A percentile compares a stretch with the other conserved stretches of the same genome.
Conservation (phyloP, 1,140 invertebrate genomes). For the Microplitis mediator region DNA sequence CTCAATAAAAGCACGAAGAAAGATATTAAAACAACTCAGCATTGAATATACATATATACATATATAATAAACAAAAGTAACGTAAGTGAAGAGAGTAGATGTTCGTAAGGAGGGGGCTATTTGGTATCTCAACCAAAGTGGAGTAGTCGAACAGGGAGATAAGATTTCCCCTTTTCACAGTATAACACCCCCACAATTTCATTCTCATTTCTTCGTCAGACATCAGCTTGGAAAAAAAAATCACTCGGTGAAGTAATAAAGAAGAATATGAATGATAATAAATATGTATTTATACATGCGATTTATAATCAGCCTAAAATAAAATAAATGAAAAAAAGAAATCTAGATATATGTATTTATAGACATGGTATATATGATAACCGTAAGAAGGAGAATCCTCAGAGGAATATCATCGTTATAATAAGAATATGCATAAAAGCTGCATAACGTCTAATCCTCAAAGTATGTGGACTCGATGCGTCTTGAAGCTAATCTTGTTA, state of each 20-base stretch:
- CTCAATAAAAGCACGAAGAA: too few species aligned
- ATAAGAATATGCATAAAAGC: conserved; percentile 40
- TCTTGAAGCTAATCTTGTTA: conserved; percentile 62
- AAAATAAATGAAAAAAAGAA: too few species aligned
- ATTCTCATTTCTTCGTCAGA: neutral
- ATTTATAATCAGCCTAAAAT: too few species aligned
- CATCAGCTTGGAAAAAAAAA: neutral
- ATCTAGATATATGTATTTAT: too few species aligned
- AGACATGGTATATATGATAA: too few species aligned
- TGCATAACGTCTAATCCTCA: conserved; percentile 58
- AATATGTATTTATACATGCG: too few species aligned
- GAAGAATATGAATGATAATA: neutral
- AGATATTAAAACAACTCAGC: too few species aligned
- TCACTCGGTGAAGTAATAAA: neutral
- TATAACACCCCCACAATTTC: conserved; percentile 14
- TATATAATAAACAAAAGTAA: neutral
- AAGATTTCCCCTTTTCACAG: conserved; percentile 52
- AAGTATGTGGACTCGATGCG: conserved; percentile 56
- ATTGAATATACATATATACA: too few species aligned
- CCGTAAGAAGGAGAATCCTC: too few species aligned
- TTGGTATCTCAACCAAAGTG: conserved; percentile 54
- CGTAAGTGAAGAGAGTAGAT: conserved; percentile 18
- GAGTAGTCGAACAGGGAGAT: conserved; percentile 56
- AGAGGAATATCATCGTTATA: too few species aligned
- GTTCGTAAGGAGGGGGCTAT: neutral